Conservation (phyloP, 2,888 invertebrate genomes). For the Cantharis rufa region DNA sequence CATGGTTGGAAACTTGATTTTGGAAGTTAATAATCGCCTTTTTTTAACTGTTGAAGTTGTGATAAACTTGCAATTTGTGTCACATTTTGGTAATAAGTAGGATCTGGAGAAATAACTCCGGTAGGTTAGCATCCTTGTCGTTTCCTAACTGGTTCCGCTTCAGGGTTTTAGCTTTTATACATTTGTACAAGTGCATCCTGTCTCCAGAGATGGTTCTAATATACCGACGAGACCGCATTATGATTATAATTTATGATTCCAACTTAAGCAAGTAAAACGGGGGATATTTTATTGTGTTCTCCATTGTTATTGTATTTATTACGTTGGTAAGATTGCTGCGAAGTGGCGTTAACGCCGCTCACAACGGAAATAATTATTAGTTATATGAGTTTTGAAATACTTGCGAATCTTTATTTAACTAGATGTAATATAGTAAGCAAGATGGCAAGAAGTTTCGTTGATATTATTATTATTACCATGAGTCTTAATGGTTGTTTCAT, state of each 20-base stretch:
- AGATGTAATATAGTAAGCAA: constrained; percentile 5
- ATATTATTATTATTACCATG: constrained; percentile 6
- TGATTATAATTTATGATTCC: constrained; percentile 34
- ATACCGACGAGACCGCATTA: constrained; percentile 36
- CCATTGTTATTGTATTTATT: constrained; percentile 35
- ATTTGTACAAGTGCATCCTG: constrained; percentile 34
- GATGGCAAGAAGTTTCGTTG: constrained; percentile 11
- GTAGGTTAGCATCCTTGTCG: constrained; percentile 31
- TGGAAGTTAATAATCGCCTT: constrained; percentile 4
- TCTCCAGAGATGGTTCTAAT: constrained; percentile 36
- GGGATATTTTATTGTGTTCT: constrained; percentile 33
- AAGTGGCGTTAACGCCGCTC: constrained; percentile 29
- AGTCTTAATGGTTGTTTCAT: constrained; percentile 14
- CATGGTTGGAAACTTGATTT: constrained; percentile 8
- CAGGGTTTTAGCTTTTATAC: constrained; percentile 32
- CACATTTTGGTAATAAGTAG: constrained; percentile 32
- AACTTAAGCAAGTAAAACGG: constrained; percentile 35
- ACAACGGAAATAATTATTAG: constrained; percentile 40
- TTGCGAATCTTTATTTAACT: constrained; percentile 25
- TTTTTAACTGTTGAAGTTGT: constrained; percentile 25
- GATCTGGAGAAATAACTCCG: constrained; percentile 30
- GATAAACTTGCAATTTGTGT: constrained; percentile 32
- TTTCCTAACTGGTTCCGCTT: constrained; percentile 34
- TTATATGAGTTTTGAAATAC: constrained; percentile 37
- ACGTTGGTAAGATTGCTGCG: constrained; percentile 32